Base-by-base conservation (phyloP, 2,797 vertebrate species). In the Cuculus canorus region DNA sequence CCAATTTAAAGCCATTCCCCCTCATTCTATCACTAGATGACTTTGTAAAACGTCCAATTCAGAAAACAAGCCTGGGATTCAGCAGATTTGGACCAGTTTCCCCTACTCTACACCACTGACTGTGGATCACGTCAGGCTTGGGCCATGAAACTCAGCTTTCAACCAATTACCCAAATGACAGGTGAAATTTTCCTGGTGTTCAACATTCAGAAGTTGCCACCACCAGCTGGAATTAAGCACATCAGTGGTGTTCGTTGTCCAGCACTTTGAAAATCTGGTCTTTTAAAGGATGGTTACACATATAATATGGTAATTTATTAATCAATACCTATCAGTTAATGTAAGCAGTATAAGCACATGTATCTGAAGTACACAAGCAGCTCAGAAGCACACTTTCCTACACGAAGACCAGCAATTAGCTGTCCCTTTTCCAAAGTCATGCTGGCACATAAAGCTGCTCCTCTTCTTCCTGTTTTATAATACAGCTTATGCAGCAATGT, bases 161-260 rank as follows among this genome's bases (percentile, higher is more conserved):
- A 5, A 41, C 11, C 41, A 17, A 12, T 17, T 57, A 28, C 6
- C 25, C 48, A 30, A 70, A 4, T 1, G 43, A 54, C 43, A 88
- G 52, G 69, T 30, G 61, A 59, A 9, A 37, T 60, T 50, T 77
- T 56, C 64, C 24, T 59, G 56, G 21, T 1, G 47, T 61, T 86
- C 69, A 53, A 54, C 43, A 83, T 72, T 59, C 93, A 91, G 65
- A 81, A 88, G 87, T 63, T 77, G 77, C 77, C 87, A 90, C 53
- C 83, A 72, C 11, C 50, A 47, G 33, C 72, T 84, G 83, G 63
- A 79, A 88, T 24, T 11, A n/a, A 70, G 73, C 32, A 90, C n/a
- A 25, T 0, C 35, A 65, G 63, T 72, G 28, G 88, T 66, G 59
- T 13, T 70, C 84, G 70, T 57, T 63, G 79, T 50, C 7, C 1